Conservation (phyloP, 2,888 invertebrate species). For the Heliconius ethilla region DNA sequence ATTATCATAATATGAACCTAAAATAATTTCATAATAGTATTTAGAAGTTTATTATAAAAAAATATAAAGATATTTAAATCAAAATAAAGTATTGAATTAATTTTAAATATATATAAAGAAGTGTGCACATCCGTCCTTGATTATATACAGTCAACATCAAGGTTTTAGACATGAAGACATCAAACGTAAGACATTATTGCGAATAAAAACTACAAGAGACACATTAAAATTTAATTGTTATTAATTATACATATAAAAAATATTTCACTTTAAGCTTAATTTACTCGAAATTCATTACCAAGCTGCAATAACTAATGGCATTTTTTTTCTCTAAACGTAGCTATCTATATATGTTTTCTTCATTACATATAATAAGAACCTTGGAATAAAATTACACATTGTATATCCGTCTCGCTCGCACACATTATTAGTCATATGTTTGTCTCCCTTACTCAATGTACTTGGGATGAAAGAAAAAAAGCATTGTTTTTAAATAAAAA, state of each 20-base stretch:
- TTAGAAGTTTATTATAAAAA: neutral
- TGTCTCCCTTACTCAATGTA: constrained; percentile 27
- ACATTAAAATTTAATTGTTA: constrained; percentile 3
- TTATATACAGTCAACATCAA: constrained; percentile 14
- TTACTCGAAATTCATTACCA: neutral
- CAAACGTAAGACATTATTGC: neutral
- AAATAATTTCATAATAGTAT: neutral
- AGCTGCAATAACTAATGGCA: constrained; percentile 22
- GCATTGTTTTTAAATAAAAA: constrained; percentile 5
- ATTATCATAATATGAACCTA: neutral
- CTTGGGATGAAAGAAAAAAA: constrained; percentile 10
- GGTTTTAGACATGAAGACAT: constrained; percentile 25
- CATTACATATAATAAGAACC: constrained; percentile 11
- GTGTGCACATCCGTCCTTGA: constrained; percentile 19
- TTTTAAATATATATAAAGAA: constrained; percentile 15
- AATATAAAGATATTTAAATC: too few relatives aligned
- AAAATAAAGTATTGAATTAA: neutral
- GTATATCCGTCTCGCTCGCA: constrained; percentile 30
- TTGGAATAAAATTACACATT: constrained; percentile 15
- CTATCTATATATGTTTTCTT: constrained; percentile 1
- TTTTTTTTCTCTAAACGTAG: constrained; percentile 10
- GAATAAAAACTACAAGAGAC: neutral
- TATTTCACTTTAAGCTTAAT: constrained; percentile 15
- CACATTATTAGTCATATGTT: constrained; percentile 29
- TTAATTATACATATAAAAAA: constrained; percentile 20